Evolutionary conservation across 2,888 invertebrate species (phyloP).

Genomic region (Onchidella celtica): DNA sequence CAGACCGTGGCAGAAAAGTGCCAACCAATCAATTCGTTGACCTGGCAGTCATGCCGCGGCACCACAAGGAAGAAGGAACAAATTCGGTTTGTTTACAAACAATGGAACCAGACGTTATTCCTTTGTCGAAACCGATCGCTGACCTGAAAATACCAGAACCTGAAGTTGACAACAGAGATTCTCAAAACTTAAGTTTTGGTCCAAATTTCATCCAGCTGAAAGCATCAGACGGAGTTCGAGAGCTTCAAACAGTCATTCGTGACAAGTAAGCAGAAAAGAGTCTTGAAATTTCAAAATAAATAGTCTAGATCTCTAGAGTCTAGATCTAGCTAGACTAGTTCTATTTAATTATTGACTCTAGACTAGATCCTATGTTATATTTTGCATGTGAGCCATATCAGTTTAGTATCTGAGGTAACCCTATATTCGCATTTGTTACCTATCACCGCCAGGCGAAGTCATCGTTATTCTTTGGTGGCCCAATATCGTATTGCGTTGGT

Average conservation of each 20-base stretch:
- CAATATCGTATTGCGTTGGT: no score
- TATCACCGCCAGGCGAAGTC: no score
- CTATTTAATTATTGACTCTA: neutral
- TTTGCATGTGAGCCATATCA: no score
- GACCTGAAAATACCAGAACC: constrained; percentile 19
- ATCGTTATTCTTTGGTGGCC: no score
- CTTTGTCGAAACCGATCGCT: constrained; percentile 22
- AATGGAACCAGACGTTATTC: constrained; percentile 70
- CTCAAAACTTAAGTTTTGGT: constrained; percentile 77
- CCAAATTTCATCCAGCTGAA: constrained; percentile 69
- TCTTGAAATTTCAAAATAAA: neutral
- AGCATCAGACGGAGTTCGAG: constrained; percentile 77
- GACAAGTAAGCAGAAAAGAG: constrained; percentile 80
- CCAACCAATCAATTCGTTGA: no score
- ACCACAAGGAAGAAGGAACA: constrained; percentile 30
- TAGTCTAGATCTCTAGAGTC: no score
- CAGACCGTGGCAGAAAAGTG: no score
- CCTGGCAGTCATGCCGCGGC: neutral
- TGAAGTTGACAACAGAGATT: constrained; percentile 28
- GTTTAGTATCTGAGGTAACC: no score
- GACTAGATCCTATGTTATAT: constrained; percentile 23
- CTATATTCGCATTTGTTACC: no score
- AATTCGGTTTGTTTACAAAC: constrained; percentile 51
- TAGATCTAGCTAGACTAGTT: neutral
- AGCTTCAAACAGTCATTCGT: constrained; percentile 81